These are phyloP conservation scores for Drymodes brunneopygia DNA, from an alignment of 2,113 vertebrate genomes.

Conservation along the genomic window DNA sequence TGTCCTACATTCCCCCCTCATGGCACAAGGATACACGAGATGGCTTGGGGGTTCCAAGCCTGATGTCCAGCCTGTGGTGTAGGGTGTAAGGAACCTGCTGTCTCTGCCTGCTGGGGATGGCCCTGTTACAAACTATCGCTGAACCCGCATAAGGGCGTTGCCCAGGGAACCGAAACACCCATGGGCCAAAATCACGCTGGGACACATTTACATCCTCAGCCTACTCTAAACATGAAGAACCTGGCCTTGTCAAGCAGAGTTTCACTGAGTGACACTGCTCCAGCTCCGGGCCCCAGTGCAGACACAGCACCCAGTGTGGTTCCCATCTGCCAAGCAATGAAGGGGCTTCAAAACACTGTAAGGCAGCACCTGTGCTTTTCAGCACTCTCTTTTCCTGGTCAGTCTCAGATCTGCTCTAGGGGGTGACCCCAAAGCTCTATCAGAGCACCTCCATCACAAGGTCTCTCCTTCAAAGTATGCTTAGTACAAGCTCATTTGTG, in stretches of 20 bases:
- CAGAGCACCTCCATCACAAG: background rate
- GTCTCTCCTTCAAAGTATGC: background rate
- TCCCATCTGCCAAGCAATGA: background rate
- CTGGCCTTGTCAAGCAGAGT: fast-evolving
- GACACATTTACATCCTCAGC: background rate
- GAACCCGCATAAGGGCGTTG: background rate
- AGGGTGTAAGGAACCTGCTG: background rate
- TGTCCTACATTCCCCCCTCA: fast-evolving
- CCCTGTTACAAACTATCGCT: background rate
- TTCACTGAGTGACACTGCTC: background rate
- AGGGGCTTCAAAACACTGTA: background rate
- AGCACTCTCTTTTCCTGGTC: background rate
- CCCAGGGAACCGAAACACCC: background rate
- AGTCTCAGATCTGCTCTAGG: background rate
- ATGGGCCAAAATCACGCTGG: background rate
- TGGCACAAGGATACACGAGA: background rate
- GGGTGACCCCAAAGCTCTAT: background rate
- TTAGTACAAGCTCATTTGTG: background rate
- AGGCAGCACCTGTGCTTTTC: background rate
- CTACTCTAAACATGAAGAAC: background rate
- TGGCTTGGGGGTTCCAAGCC: background rate
- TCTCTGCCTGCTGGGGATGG: background rate
- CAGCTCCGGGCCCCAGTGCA: background rate
- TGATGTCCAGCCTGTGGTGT: fast-evolving
- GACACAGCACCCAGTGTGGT: background rate